Percentiles rank a stretch among this genome's conserved stretches.
These are phyloP conservation scores for Podarcis siculus DNA, from an alignment of 2,797 vertebrate genomes.

Conservation along the genomic window DNA sequence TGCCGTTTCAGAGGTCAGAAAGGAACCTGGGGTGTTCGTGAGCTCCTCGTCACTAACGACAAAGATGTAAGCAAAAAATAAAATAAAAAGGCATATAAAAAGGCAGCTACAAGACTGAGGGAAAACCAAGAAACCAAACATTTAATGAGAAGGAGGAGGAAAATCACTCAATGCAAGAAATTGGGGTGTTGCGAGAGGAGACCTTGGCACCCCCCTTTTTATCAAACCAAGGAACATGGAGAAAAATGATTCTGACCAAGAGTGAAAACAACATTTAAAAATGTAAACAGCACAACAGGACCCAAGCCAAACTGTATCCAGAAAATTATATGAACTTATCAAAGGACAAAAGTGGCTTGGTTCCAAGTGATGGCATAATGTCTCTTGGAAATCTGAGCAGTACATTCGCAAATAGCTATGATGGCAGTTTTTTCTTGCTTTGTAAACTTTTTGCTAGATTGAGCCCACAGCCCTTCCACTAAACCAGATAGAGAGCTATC, in stretches of 20 bases:
- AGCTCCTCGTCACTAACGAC: slow-evolving; percentile 82
- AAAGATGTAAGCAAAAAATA: slow-evolving; percentile 63
- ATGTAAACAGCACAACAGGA: neutral
- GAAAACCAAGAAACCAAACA: neutral
- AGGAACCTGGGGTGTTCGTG: slow-evolving; percentile 39
- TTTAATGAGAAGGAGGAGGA: slow-evolving; percentile 39
- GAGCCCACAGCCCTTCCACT: neutral
- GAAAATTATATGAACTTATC: neutral
- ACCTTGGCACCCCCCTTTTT: neutral
- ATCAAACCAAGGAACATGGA: neutral
- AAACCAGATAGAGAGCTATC: neutral
- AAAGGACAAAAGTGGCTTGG: neutral
- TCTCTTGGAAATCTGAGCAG: slow-evolving; percentile 1
- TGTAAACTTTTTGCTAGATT: neutral
- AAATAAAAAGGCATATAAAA: slow-evolving; percentile 42
- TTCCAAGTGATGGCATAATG: neutral
- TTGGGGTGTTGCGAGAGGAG: neutral
- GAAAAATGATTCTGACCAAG: neutral
- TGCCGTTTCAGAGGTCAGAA: slow-evolving; percentile 71
- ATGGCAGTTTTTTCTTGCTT: neutral
- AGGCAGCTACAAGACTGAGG: neutral
- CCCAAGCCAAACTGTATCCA: neutral
- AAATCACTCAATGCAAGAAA: neutral
- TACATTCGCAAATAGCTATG: neutral
- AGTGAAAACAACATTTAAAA: neutral